phyloP scores from a whole-genome alignment of 2,888 invertebrate genomes.

The Buathra laborator region DNA sequence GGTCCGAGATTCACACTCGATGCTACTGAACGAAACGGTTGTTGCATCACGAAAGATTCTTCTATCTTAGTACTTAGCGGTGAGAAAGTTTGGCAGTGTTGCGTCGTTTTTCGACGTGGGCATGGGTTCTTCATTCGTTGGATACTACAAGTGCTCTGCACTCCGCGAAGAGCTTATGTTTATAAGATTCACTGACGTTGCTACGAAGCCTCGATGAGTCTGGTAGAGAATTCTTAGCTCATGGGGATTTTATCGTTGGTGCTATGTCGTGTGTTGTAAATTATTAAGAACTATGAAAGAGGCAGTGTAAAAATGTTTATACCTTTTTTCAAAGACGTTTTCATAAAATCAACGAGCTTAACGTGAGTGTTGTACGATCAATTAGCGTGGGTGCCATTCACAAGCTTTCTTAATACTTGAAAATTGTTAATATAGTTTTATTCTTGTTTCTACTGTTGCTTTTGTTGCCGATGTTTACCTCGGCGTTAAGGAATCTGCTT shows the following conservation, averaged over 20 bases:
- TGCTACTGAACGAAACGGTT: not conserved
- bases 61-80: conserved; percentile 4
- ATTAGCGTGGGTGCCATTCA: too few species aligned
- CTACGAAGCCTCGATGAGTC: not conserved
- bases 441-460: too few species aligned
- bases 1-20: not conserved
- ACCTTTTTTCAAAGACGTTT: too few species aligned
- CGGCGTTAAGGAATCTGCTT: too few species aligned
- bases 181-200: not conserved
- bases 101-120: not conserved
- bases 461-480: too few species aligned
- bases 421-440: too few species aligned
- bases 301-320: not conserved
- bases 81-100: conserved; percentile 14
- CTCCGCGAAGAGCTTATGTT: not conserved
- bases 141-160: conserved; percentile 1
- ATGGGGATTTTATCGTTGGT: not conserved
- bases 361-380: too few species aligned
- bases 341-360: too few species aligned
- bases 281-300: not conserved
- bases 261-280: not conserved
- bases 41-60: not conserved
- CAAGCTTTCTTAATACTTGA: too few species aligned
- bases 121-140: not conserved
- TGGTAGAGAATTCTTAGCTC: not conserved